Evolutionary conservation across 2,797 vertebrate species (phyloP).

Genomic region (Epinephelus malabaricus): DNA sequence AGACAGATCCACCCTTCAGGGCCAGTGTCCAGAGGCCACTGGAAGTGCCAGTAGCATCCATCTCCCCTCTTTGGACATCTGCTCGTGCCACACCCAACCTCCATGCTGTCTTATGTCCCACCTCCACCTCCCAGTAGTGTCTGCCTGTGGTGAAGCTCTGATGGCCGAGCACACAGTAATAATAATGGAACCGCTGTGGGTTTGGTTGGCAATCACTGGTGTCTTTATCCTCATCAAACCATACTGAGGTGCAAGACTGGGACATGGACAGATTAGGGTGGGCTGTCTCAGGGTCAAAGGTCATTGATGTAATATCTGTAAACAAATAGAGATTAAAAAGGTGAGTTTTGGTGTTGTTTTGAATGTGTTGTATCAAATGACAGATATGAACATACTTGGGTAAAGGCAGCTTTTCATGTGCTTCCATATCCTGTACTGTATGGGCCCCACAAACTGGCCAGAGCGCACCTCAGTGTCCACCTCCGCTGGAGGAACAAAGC

Average conservation of each 20-base stretch:
- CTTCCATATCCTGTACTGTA: conserved; percentile 88
- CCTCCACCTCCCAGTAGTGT: conserved; percentile 88
- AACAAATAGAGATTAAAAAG: conserved; percentile 8
- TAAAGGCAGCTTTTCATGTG: conserved; percentile 87
- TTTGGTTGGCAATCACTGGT: conserved; percentile 47
- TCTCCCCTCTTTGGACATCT: conserved; percentile 82
- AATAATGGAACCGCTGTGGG: conserved; percentile 82
- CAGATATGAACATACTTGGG: conserved; percentile 76
- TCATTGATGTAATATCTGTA: conserved; percentile 82
- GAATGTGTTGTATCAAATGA: not conserved
- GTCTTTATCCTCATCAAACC: conserved; percentile 78
- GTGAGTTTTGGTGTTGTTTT: conserved; percentile 16
- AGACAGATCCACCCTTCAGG: conserved; percentile 71
- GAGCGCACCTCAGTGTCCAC: conserved; percentile 80
- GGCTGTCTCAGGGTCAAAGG: conserved; percentile 85
- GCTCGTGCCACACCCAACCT: conserved; percentile 82
- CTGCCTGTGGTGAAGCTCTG: conserved; percentile 81
- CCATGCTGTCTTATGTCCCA: conserved; percentile 84
- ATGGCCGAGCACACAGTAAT: conserved; percentile 80
- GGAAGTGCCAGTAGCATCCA: conserved; percentile 73
- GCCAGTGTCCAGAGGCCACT: conserved; percentile 85
- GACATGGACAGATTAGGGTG: conserved; percentile 83
- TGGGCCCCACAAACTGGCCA: conserved; percentile 84
- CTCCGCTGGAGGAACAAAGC: conserved; percentile 75
- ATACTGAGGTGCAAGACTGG: conserved; percentile 70